These are phyloP conservation scores for Sula dactylatra DNA, from an alignment of 2,113 vertebrate species.

Conservation along the genomic window DNA sequence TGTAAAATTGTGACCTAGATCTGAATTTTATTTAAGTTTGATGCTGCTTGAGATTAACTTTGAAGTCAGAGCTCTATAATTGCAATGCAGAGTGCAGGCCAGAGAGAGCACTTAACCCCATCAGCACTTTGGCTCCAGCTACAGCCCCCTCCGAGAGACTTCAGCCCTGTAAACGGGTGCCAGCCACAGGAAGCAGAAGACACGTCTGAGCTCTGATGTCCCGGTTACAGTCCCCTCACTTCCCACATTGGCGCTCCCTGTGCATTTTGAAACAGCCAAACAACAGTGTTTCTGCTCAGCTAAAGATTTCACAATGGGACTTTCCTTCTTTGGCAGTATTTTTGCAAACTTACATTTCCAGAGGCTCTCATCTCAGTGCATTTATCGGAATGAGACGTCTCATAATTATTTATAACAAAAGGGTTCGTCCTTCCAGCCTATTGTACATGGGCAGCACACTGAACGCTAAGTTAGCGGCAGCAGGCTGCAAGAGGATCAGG, in stretches of 20 bases:
- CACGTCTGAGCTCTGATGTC: not conserved
- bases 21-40: not conserved
- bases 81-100: not conserved
- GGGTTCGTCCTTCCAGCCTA: not conserved
- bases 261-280: not conserved
- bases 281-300: not conserved
- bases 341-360: conserved; percentile 20
- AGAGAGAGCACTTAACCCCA: not conserved
- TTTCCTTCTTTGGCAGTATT: conserved; percentile 44
- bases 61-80: not conserved
- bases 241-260: not conserved
- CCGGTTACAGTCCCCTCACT: not conserved
- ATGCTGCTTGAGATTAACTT: not conserved
- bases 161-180: not conserved
- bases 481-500: not conserved
- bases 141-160: not conserved
- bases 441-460: not conserved
- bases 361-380: not conserved
- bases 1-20: not conserved
- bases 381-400: conserved; percentile 44
- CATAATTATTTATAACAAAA: conserved; percentile 7
- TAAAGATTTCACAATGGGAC: conserved; percentile 32
- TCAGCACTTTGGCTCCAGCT: not conserved
- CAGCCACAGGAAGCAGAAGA: not conserved
- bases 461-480: not conserved